These are phyloP conservation scores for Mycogona germanica DNA, from an alignment of 2,888 invertebrate genomes.

Conservation along the genomic window DNA sequence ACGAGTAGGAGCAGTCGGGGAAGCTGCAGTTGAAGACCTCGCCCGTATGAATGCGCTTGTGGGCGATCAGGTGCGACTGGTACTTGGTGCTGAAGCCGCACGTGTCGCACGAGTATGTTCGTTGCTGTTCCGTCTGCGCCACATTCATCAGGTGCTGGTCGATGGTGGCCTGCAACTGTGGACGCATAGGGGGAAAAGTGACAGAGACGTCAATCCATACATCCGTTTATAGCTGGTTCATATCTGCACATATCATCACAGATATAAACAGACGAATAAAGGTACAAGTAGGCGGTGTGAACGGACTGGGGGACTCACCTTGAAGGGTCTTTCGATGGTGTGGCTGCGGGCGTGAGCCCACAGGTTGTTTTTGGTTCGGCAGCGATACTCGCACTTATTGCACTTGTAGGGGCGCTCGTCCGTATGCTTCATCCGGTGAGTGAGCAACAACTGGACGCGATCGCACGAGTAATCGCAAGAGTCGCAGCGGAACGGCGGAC, in stretches of 20 bases:
- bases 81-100: conserved; percentile 55
- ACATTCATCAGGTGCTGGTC: conserved; percentile 47
- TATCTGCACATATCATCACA: too few relatives aligned
- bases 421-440: conserved; percentile 46
- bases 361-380: conserved; percentile 45
- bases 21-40: conserved; percentile 50
- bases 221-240: too few relatives aligned
- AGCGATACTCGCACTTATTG: conserved; percentile 45
- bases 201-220: not conserved
- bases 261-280: not conserved
- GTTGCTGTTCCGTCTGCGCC: conserved; percentile 43
- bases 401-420: conserved; percentile 39
- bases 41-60: conserved; percentile 48
- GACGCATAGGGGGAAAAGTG: not conserved
- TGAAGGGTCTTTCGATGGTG: conserved; percentile 44
- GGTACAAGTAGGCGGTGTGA: not conserved
- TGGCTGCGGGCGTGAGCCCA: conserved; percentile 46
- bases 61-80: conserved; percentile 50
- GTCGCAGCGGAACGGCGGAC: conserved; percentile 52
- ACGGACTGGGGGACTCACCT: conserved; percentile 17
- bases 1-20: conserved; percentile 47
- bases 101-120: conserved; percentile 48
- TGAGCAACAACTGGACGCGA: conserved; percentile 43
- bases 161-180: conserved; percentile 41
- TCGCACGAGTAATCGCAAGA: conserved; percentile 42